phyloP scores from a whole-genome alignment of 2,113 vertebrate genomes.

The Salminus brasiliensis region DNA sequence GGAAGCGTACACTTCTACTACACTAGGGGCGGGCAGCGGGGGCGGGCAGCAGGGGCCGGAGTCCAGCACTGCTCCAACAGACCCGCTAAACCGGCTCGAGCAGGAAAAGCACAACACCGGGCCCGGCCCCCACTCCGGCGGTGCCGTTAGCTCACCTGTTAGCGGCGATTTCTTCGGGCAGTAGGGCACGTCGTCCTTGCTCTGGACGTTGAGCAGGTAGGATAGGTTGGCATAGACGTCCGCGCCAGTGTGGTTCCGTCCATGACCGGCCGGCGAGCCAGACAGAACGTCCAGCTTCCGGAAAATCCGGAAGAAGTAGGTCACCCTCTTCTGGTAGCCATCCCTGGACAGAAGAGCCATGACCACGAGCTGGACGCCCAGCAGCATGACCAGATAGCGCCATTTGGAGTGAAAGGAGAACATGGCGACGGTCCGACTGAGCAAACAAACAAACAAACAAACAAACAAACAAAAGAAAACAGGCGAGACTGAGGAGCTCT shows the following conservation, averaged over 20 bases:
- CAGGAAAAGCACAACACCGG: too few relatives aligned
- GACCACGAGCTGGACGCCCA: constrained; percentile 80
- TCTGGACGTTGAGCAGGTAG: constrained; percentile 50
- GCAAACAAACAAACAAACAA: not conserved
- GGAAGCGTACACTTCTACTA: too few relatives aligned
- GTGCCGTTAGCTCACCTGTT: constrained; percentile 73
- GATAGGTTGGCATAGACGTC: constrained; percentile 80
- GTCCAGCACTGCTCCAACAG: too few relatives aligned
- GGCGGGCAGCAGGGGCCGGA: too few relatives aligned
- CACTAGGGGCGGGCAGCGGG: too few relatives aligned
- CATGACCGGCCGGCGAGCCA: not conserved
- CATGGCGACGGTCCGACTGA: constrained; percentile 47
- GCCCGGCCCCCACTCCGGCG: too few relatives aligned
- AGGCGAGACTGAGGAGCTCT: not conserved
- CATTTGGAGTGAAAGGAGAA: constrained; percentile 72
- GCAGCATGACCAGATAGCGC: constrained; percentile 77
- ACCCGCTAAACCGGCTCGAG: too few relatives aligned
- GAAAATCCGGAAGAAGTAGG: constrained; percentile 78
- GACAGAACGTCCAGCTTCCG: constrained; percentile 59
- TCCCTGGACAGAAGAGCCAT: constrained; percentile 79
- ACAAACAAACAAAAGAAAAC: not conserved
- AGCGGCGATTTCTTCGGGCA: constrained; percentile 77
- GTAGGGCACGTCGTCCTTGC: constrained; percentile 67
- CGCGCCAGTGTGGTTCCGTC: constrained; percentile 62
- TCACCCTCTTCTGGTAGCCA: constrained; percentile 74